Conservation (phyloP, 2,113 vertebrate species). For the Toxotes jaculatrix region DNA sequence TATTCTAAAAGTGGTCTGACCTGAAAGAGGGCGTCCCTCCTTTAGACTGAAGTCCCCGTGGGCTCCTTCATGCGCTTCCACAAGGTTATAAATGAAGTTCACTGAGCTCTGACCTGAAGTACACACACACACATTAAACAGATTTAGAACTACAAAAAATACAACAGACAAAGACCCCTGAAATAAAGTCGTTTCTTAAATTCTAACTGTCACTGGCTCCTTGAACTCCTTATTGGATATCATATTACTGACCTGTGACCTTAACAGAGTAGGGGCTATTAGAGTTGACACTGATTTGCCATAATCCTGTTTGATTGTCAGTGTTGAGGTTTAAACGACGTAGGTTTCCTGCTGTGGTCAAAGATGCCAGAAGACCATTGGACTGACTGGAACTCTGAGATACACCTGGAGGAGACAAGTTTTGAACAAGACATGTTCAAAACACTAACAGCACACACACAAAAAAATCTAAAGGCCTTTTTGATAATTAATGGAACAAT, state of each 20-base stretch:
- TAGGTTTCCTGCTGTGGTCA: constrained; percentile 73
- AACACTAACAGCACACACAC: neutral
- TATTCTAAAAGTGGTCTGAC: constrained; percentile 30
- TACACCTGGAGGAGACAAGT: constrained; percentile 56
- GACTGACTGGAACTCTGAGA: constrained; percentile 67
- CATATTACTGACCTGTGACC: constrained; percentile 72
- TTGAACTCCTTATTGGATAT: neutral
- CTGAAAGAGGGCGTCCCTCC: constrained; percentile 72
- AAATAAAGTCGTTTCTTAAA: neutral
- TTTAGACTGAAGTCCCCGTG: constrained; percentile 66
- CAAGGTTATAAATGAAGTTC: constrained; percentile 76
- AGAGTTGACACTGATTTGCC: constrained; percentile 74
- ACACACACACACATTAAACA: neutral
- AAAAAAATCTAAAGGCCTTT: neutral
- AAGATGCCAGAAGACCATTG: constrained; percentile 68
- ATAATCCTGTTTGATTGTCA: constrained; percentile 68
- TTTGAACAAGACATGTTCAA: neutral
- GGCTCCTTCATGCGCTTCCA: constrained; percentile 61
- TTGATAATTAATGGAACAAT: neutral
- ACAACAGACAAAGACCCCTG: neutral
- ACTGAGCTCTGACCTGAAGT: constrained; percentile 75
- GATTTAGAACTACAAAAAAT: neutral
- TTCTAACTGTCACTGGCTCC: neutral
- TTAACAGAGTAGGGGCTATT: constrained; percentile 74
- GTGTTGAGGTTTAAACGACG: constrained; percentile 56